Evolutionary conservation across 35 echinoderm and acorn worm genomes (phyloP), one percentile per base, ranked within the genome.

Genomic region (Eucidaris tribuloides): DNA sequence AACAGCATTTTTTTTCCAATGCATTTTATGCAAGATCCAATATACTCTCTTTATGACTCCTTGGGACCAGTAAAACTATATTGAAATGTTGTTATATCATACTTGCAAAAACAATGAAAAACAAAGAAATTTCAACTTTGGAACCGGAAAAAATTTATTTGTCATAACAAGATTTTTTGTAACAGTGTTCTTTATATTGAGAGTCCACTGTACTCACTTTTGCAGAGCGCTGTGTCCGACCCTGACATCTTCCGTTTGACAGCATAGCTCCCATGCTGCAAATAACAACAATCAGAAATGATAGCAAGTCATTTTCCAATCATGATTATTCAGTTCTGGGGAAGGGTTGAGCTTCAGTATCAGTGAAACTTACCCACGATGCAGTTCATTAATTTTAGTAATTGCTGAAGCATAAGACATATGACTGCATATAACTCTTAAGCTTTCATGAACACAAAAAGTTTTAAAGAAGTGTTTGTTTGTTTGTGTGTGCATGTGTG

Each of bases 251-350:
- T 90, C 50, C 88, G 27, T 23, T 58, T 54, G 43, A 48, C 70
- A 62, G 40, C 33, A 55, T 79, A 90, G n/a, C 56, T 64, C 30
- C 88, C 82, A 78, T 90, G 88, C 88, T 90, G 81, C 29, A 72
- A 71, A 81, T 34, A 41, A 71, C 45, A 63, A 63, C 33, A 63
- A 62, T 17, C 7, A 82, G n/a, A 38, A 66, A 20, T 25, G 1
- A 39, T 27, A 37, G 38, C 52, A 33, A n/a, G 29, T 71, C 20
- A 71, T 6, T n/a, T n/a, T n/a, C n/a, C n/a, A n/a, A n/a, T n/a
- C n/a, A n/a, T n/a, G n/a, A n/a, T n/a, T n/a, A n/a, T n/a, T n/a
- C n/a, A n/a, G n/a, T n/a, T n/a, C n/a, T n/a, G n/a, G n/a, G n/a
- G n/a, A n/a, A n/a, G n/a, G n/a, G n/a, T n/a, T n/a, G n/a, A n/a